phyloP scores from a whole-genome alignment of 1,140 invertebrate species.

The Megalopta genalis region DNA sequence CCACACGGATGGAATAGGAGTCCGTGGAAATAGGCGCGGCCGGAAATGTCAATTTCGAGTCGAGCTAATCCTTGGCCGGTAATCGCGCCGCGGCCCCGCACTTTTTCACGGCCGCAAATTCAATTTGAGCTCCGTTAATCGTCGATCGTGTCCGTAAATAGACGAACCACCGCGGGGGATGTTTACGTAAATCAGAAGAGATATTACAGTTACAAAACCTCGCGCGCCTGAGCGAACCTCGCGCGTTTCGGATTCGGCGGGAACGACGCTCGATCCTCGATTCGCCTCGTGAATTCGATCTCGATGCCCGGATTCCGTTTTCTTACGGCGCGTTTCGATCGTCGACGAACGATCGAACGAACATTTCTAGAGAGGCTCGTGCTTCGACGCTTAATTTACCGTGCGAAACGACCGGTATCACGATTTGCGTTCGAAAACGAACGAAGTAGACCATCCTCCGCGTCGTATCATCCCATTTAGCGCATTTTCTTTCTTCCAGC shows the following conservation, averaged over 20 bases:
- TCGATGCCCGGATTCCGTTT: too few relatives aligned
- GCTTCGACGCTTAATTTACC: too few relatives aligned
- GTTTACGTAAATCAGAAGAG: slow-evolving; percentile 29
- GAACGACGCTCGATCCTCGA: too few relatives aligned
- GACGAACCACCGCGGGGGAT: slow-evolving; percentile 35
- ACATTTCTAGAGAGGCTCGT: too few relatives aligned
- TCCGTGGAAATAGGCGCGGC: slow-evolving; percentile 67
- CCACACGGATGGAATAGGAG: slow-evolving; percentile 44
- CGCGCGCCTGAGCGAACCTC: too few relatives aligned
- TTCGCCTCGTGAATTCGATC: too few relatives aligned
- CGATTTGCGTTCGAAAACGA: too few relatives aligned
- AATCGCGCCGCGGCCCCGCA: slow-evolving; percentile 18
- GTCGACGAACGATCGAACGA: too few relatives aligned
- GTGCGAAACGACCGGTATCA: too few relatives aligned
- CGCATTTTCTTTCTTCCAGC: too few relatives aligned
- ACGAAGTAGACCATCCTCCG: not conserved
- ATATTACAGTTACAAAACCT: not conserved
- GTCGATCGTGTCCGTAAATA: slow-evolving; percentile 33
- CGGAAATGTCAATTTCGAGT: slow-evolving; percentile 71
- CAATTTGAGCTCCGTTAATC: slow-evolving; percentile 68
- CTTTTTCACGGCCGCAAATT: slow-evolving; percentile 58
- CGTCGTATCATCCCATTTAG: not conserved
- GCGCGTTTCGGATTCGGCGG: too few relatives aligned
- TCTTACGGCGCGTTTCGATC: too few relatives aligned
- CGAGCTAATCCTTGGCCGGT: slow-evolving; percentile 65